These are phyloP conservation scores for Vesta saturnalis DNA, from an alignment of 2,888 invertebrate species.

Conservation along the genomic window DNA sequence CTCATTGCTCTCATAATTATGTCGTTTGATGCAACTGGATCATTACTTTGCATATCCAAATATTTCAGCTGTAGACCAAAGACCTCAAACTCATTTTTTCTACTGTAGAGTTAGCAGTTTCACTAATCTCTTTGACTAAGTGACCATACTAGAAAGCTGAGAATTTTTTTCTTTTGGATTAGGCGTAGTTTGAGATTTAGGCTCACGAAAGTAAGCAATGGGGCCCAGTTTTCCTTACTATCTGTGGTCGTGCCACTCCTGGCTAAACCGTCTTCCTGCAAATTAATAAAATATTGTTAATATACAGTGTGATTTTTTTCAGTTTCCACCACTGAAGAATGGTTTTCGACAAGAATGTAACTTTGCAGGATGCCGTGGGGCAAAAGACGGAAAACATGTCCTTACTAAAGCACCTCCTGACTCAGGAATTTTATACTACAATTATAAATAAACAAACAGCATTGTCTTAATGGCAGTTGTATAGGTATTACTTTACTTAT, in stretches of 20 bases:
- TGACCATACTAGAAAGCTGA: too few species aligned
- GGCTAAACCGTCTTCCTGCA: background rate
- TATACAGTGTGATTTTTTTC: background rate
- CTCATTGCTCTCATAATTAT: background rate
- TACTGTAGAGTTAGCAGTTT: background rate
- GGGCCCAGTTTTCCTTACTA: background rate
- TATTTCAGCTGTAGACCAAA: background rate
- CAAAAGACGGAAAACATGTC: background rate
- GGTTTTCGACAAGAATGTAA: background rate
- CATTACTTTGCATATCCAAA: background rate
- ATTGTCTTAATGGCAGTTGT: background rate
- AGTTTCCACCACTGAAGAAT: background rate
- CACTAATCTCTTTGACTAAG: background rate
- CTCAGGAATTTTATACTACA: slow-evolving; percentile 2
- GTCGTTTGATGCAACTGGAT: background rate
- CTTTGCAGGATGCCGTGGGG: background rate
- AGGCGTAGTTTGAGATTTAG: background rate
- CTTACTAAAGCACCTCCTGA: slow-evolving; percentile 3
- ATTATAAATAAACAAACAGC: background rate
- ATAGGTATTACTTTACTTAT: slow-evolving; percentile 1
- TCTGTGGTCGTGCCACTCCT: background rate
- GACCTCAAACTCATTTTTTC: background rate
- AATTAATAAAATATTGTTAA: background rate
- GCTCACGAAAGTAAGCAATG: too few species aligned
- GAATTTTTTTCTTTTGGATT: background rate